phyloP scores from a whole-genome alignment of 2,113 vertebrate species.

The Psittacus erithacus region DNA sequence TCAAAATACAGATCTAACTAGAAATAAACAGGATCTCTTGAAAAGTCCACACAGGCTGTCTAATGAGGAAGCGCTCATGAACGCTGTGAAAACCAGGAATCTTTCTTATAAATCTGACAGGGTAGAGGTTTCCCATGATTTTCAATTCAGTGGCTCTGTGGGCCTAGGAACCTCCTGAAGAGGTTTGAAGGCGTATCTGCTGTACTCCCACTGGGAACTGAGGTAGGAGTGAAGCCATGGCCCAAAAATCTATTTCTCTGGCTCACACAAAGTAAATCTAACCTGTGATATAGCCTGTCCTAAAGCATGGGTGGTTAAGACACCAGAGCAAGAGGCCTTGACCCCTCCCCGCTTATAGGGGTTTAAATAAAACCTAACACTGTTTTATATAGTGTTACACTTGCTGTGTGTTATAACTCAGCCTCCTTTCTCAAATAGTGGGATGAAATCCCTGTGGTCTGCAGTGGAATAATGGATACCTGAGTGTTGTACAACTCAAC shows the following conservation, averaged over 20 bases:
- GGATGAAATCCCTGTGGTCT: background rate
- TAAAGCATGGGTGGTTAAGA: background rate
- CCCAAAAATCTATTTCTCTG: background rate
- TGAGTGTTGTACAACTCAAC: background rate
- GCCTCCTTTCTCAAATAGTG: background rate
- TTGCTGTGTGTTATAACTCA: background rate
- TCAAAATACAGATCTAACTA: background rate
- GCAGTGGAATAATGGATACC: background rate
- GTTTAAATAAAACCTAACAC: background rate
- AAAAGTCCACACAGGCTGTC: background rate
- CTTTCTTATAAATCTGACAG: background rate
- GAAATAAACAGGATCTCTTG: background rate
- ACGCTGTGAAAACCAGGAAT: background rate
- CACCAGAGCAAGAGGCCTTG: background rate
- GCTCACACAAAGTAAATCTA: background rate
- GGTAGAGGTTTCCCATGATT: background rate
- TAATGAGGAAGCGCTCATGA: background rate
- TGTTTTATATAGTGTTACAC: background rate
- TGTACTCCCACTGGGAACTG: rapidly evolving
- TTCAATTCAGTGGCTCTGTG: background rate
- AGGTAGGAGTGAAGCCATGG: background rate
- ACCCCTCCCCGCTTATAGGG: background rate
- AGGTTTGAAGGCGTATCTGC: background rate
- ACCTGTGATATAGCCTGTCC: background rate
- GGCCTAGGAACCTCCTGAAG: background rate